phyloP scores from a whole-genome alignment of 2,113 vertebrate species.

The Ptilorrhoa leucosticta region DNA sequence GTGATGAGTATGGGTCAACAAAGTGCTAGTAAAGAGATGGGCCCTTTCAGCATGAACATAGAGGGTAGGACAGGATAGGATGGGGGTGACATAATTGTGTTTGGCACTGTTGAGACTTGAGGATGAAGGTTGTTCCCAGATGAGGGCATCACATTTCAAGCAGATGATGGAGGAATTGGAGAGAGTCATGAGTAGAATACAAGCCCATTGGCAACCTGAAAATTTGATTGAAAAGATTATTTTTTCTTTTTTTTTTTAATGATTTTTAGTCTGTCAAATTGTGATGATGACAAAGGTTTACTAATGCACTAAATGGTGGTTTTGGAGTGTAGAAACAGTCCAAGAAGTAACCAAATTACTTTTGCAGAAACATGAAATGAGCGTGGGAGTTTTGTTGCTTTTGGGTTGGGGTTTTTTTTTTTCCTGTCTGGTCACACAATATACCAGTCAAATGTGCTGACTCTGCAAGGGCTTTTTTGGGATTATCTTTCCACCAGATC shows the following conservation, averaged over 20 bases:
- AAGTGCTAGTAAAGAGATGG: not conserved
- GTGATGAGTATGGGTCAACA: not conserved
- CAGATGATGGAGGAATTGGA: not conserved
- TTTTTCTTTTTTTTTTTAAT: not conserved
- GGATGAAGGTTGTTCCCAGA: not conserved
- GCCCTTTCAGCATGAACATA: not conserved
- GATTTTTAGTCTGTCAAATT: not conserved
- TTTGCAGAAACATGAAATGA: not conserved
- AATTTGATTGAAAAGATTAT: not conserved
- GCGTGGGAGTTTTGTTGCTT: fast-evolving
- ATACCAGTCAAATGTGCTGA: not conserved
- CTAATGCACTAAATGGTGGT: not conserved
- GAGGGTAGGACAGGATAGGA: not conserved
- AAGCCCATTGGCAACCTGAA: not conserved
- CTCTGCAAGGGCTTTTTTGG: not conserved
- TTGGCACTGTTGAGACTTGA: not conserved
- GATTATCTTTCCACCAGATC: not conserved
- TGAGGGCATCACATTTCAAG: not conserved
- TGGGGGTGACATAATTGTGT: not conserved
- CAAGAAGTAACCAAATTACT: not conserved
- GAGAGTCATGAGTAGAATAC: fast-evolving
- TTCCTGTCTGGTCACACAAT: not conserved
- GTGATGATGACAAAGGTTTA: not conserved
- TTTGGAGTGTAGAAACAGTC: not conserved
- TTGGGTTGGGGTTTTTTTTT: not conserved